phyloP scores from a whole-genome alignment of 2,888 invertebrate species.

The Eupithecia inturbata region DNA sequence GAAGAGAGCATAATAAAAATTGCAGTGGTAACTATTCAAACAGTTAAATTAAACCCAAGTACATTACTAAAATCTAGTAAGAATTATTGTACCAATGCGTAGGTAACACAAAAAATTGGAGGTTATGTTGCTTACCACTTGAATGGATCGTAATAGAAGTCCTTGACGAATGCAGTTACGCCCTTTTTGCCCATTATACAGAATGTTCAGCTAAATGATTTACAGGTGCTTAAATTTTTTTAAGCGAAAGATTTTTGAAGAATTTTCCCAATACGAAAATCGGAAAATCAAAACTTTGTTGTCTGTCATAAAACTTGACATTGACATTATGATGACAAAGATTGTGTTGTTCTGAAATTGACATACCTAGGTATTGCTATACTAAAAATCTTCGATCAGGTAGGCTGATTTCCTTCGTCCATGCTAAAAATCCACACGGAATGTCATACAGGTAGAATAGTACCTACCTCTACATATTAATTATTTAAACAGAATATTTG shows the following conservation, averaged over 20 bases:
- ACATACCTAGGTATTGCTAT: background rate
- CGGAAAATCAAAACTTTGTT: conserved; percentile 10
- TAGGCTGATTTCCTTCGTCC: too few relatives aligned
- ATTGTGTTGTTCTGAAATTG: background rate
- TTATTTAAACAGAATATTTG: too few relatives aligned
- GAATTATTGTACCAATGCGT: conserved; percentile 15
- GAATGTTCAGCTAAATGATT: conserved; percentile 38
- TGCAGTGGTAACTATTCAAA: background rate
- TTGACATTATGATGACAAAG: background rate
- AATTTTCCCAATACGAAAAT: conserved; percentile 31
- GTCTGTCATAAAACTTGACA: conserved; percentile 9
- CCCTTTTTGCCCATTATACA: conserved; percentile 85
- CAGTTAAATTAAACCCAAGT: background rate
- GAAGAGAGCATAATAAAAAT: background rate
- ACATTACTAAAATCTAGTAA: background rate
- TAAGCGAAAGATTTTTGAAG: conserved; percentile 43
- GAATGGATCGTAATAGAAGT: conserved; percentile 89
- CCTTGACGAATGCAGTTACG: conserved; percentile 83
- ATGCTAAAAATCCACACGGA: too few relatives aligned
- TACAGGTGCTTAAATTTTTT: conserved; percentile 45
- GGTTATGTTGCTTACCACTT: conserved; percentile 87
- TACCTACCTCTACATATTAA: too few relatives aligned
- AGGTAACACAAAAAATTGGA: conserved; percentile 51
- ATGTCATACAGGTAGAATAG: too few relatives aligned
- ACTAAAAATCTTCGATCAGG: too few relatives aligned